Evolutionary conservation across 2,797 vertebrate genomes (phyloP), one percentile per base, ranked within the genome.

Genomic region (Spinibarbus caldwelli): DNA sequence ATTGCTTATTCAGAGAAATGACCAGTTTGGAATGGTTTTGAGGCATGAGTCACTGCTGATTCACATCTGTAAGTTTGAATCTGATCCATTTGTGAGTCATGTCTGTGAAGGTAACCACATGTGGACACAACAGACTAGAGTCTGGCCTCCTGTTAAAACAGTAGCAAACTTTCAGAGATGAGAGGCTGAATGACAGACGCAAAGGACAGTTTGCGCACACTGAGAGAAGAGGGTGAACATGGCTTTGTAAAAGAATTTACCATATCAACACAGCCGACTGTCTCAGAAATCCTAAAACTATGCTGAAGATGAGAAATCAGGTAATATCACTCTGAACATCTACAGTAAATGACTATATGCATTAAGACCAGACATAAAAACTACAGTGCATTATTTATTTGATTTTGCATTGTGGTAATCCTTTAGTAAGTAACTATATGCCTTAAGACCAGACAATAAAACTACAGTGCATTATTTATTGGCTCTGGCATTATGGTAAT

Each of bases 241-340:
- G 29, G 59, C 90, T 89, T 90, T 92, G 87, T 89, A 76, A 81
- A 89, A 83, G 88, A 92, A 90, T 90, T 82, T 89, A 86, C 88
- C 92, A 91, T 76, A 80, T 80, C 87, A 78, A 77, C 80, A 90
- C 64, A 67, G 85, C 64, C n/a, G n/a, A n/a, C n/a, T 84, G 41
- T 67, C 88, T 86, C 86, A 87, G 73, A 78, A 83, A 72, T 34
- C 9, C 17, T 38, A 78, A 41, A 64, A 84, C 59, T 49, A 78
- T 66, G 59, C 67, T 64, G 57, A 87, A 84, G n/a, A 43, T 77
- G 36, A 43, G 8, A 49, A 10, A 34, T 38, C 17, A 29, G 36
- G 29, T 80, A 49, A n/a, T 54, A 77, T 57, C 34, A 38, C 6
- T n/a, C 11, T 76, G 19, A 54, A 38, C 21, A n/a, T n/a, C 9